These are phyloP conservation scores for Caenorhabditis sinica DNA, from an alignment of 2,888 invertebrate species.

Conservation along the genomic window DNA sequence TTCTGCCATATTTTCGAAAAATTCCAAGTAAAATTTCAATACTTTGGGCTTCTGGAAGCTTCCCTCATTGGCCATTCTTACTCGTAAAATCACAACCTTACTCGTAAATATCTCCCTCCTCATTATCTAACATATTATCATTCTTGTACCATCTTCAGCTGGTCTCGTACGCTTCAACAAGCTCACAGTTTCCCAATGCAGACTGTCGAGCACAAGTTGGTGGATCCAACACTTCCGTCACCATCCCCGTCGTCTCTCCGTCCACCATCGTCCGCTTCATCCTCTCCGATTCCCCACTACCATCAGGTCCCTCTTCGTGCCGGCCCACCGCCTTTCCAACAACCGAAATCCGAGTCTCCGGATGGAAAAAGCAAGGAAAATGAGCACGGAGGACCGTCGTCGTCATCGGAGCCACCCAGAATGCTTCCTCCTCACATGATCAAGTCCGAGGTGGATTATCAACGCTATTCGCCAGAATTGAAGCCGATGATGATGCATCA, in stretches of 20 bases:
- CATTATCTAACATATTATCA: background rate
- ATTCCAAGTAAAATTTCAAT: too few relatives aligned
- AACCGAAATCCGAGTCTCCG: constrained; percentile 16
- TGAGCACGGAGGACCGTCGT: background rate
- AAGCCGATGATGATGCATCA: background rate
- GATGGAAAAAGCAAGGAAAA: constrained; percentile 53
- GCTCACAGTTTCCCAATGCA: constrained; percentile 53
- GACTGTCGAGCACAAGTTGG: constrained; percentile 45
- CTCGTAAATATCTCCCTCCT: constrained; percentile 7
- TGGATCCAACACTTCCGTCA: constrained; percentile 21
- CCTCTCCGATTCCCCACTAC: background rate
- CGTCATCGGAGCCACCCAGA: background rate
- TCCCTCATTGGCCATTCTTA: background rate
- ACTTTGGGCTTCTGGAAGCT: too few relatives aligned
- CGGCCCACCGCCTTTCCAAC: background rate
- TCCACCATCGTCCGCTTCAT: constrained; percentile 1
- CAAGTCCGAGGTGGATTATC: constrained; percentile 35
- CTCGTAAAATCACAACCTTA: background rate
- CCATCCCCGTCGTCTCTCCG: constrained; percentile 1
- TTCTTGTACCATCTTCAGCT: constrained; percentile 27
- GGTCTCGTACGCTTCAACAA: constrained; percentile 53
- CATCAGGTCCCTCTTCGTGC: background rate
- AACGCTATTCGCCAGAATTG: constrained; percentile 18
- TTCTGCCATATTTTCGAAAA: too few relatives aligned
- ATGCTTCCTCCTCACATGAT: constrained; percentile 31